phyloP scores from a whole-genome alignment of 2,113 vertebrate species.

The Dromas ardeola region DNA sequence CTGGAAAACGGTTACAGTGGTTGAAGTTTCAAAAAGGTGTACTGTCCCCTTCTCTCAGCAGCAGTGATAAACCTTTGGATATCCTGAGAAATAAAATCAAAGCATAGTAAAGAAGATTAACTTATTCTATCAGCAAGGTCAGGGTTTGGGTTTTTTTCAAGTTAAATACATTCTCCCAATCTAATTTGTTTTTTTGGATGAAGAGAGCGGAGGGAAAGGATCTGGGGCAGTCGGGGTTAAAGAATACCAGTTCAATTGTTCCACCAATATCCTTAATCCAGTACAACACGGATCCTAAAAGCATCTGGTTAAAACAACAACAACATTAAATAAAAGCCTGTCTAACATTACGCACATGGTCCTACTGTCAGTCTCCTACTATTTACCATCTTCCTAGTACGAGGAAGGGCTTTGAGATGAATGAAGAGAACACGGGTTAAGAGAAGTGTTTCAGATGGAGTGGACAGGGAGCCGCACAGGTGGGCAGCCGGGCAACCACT shows the following conservation, averaged over 20 bases:
- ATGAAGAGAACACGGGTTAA: neutral
- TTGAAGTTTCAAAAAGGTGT: slow-evolving; percentile 50
- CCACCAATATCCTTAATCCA: slow-evolving; percentile 12
- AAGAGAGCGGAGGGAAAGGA: neutral
- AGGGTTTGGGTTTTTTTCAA: neutral
- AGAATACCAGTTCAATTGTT: neutral
- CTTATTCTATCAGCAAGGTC: neutral
- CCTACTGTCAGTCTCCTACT: neutral
- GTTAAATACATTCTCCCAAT: neutral
- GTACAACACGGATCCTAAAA: neutral
- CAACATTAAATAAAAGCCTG: neutral
- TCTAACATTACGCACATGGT: neutral
- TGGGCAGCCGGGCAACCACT: neutral
- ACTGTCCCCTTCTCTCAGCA: slow-evolving; percentile 56
- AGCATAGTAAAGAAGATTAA: neutral
- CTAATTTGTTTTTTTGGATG: neutral
- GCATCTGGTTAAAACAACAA: neutral
- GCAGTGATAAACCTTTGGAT: slow-evolving; percentile 48
- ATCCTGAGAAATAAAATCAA: slow-evolving; percentile 68
- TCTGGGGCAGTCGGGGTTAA: neutral
- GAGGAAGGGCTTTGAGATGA: neutral
- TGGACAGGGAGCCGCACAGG: fast-evolving
- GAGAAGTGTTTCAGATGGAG: neutral
- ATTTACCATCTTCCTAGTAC: neutral
- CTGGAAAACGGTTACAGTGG: slow-evolving; percentile 42